These are phyloP conservation scores for Rhombomys opimus DNA, from an alignment of 2,113 vertebrate genomes.

Conservation along the genomic window DNA sequence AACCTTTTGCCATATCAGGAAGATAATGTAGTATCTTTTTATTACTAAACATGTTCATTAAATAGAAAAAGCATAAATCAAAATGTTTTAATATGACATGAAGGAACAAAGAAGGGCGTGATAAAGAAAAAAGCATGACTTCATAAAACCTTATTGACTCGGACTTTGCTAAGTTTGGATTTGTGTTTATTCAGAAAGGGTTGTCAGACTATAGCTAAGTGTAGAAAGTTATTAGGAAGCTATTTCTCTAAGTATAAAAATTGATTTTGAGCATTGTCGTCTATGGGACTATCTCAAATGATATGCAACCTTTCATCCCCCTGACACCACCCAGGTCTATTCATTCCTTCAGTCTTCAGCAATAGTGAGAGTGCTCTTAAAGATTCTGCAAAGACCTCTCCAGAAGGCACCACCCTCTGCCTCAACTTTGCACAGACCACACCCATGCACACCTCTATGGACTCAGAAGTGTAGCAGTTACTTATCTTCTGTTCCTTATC, in stretches of 20 bases:
- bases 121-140: not conserved
- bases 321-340: not conserved
- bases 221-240: not conserved
- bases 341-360: not conserved
- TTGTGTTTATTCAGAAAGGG: not conserved
- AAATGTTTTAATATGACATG: not conserved
- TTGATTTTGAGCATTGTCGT: not conserved
- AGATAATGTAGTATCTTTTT: not conserved
- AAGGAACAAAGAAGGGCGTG: not conserved
- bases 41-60: not conserved
- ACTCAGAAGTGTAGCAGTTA: not conserved
- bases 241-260: not conserved
- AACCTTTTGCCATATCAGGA: not conserved
- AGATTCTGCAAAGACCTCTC: not conserved
- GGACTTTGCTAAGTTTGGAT: not conserved
- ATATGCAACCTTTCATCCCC: not conserved
- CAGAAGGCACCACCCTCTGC: fast-evolving
- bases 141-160: not conserved
- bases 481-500: not conserved
- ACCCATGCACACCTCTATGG: not conserved
- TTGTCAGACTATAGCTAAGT: not conserved
- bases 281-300: not conserved
- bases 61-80: not conserved
- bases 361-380: no score
- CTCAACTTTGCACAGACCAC: not conserved